Evolutionary conservation across 2,888 invertebrate genomes (phyloP), one percentile per base, ranked within the genome.

Genomic region (Pseudanteris insignis): DNA sequence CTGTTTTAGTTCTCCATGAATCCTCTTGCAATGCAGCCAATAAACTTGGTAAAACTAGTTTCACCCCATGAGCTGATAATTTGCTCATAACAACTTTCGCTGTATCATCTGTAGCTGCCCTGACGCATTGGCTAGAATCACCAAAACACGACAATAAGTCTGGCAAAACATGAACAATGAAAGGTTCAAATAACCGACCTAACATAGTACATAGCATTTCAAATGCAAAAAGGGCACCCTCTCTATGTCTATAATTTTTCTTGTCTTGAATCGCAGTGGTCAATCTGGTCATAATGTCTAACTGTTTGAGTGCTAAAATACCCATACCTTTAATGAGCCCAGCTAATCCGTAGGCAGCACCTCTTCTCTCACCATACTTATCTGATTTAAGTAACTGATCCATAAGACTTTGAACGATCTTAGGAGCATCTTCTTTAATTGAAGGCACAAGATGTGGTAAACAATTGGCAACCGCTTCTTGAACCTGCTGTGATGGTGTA

Each of bases 1-100:
- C 94, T 4, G 94, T 93, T 82, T 97, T 97, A 0, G 99, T 99
- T 74, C 99, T 85, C 99, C 99, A 99, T 9, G 96, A 96, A 81
- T 99, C 98, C 79, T 98, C 95, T 78, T 97, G 93, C 48, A 99
- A 83, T 21, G 96, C 98, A 69, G 90, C 89, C 61, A 99, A 83
- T 63, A 99, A 84, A 60, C 95, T 90, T 0, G 99, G 99, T 68
- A 99, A 84, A 50, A 99, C 94, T 29, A 99, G 85, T 82, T 98
- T 99, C 30, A 98, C 98, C 62, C 99, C 99, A 82, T 97, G 97
- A 61, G 94, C 95, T 51, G 94, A 94, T 54, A 99, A 84, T 79
- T 94, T 92, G 73, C 92, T 91, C 92, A 93, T 93, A 67, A 99
- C 95, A 44, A 96, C 94, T 81, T 91, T 90, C 25, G 97, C 94